phyloP scores from a whole-genome alignment of 2,888 invertebrate genomes.

The Drosophila prolongata region DNA sequence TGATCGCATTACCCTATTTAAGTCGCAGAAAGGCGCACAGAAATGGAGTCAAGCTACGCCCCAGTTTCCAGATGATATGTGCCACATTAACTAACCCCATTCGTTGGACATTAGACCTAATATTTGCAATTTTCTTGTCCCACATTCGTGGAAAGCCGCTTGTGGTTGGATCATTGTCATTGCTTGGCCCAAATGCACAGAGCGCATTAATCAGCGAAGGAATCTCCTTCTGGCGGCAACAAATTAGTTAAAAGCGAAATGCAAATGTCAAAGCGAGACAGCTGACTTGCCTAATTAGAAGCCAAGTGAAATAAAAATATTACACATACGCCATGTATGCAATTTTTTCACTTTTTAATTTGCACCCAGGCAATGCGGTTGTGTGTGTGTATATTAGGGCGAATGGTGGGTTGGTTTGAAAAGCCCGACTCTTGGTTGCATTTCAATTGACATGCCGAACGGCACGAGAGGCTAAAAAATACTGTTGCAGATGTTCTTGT shows the following conservation, averaged over 20 bases:
- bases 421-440: slow-evolving; percentile 57
- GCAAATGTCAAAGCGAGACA: slow-evolving; percentile 51
- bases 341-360: slow-evolving; percentile 68
- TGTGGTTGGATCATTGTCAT: slow-evolving; percentile 40
- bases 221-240: slow-evolving; percentile 36
- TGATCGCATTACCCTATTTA: neutral
- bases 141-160: slow-evolving; percentile 28
- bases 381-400: neutral
- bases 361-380: slow-evolving; percentile 33
- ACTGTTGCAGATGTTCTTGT: slow-evolving; percentile 44
- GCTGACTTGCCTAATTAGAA: slow-evolving; percentile 74
- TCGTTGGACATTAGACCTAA: slow-evolving; percentile 24
- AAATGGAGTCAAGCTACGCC: slow-evolving; percentile 2
- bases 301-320: slow-evolving; percentile 79
- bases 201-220: slow-evolving; percentile 62
- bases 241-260: slow-evolving; percentile 76
- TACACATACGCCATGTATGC: slow-evolving; percentile 76
- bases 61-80: slow-evolving; percentile 13
- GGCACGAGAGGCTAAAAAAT: slow-evolving; percentile 47
- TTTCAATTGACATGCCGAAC: slow-evolving; percentile 73
- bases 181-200: slow-evolving; percentile 69
- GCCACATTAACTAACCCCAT: slow-evolving; percentile 45
- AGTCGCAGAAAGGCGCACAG: neutral
- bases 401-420: slow-evolving; percentile 18
- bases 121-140: slow-evolving; percentile 46